Conservation (phyloP, 2,888 invertebrate genomes). For the Prenolepis imparis region DNA sequence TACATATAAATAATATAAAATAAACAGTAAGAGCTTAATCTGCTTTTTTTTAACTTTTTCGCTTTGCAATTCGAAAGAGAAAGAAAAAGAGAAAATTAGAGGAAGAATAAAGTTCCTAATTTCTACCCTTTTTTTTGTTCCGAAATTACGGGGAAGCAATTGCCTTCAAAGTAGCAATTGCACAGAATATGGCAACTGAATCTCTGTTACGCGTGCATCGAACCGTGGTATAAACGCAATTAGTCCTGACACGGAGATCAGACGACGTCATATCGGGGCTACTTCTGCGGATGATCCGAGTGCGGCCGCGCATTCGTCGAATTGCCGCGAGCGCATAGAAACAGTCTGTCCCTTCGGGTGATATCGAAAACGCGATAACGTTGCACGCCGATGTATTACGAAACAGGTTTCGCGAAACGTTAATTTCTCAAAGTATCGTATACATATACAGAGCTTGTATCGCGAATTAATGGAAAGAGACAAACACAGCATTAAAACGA, state of each 20-base stretch:
- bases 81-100: not conserved
- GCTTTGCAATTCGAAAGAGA: not conserved
- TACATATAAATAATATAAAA: not conserved
- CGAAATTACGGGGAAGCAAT: not conserved
- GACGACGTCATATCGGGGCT: constrained; percentile 53
- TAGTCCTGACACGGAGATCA: constrained; percentile 57
- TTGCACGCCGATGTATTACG: constrained; percentile 36
- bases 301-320: constrained; percentile 69
- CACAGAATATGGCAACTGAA: constrained; percentile 31
- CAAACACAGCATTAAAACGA: not conserved
- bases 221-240: constrained; percentile 54
- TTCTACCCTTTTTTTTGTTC: not conserved
- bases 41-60: not conserved
- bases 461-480: not conserved
- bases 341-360: constrained; percentile 72
- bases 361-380: constrained; percentile 66
- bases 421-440: constrained; percentile 62
- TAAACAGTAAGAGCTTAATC: not conserved
- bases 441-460: not conserved
- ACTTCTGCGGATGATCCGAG: constrained; percentile 68
- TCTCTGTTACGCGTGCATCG: constrained; percentile 43
- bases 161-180: constrained; percentile 23
- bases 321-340: constrained; percentile 68
- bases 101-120: not conserved
- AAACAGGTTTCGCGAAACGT: constrained; percentile 56